Base-by-base conservation (phyloP, 2,113 vertebrate species). In the Scatophagus argus region DNA sequence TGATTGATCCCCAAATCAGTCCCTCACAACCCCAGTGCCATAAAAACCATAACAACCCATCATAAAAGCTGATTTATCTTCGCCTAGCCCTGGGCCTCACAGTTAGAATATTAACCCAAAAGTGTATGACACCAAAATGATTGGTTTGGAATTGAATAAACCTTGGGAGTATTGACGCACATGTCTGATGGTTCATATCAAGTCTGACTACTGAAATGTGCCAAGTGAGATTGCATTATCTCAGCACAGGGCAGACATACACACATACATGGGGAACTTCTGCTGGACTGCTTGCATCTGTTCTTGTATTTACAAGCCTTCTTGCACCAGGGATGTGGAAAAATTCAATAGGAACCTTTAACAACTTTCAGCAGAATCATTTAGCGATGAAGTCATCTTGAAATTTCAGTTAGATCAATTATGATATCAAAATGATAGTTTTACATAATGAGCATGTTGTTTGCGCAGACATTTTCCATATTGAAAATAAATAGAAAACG, bases 1-100 rank as follows among this genome's bases (percentile, higher is more conserved):
- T 94, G 93, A 94, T 94, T 94, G 93, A 93, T 94, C 91, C 93
- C 89, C 90, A 90, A 93, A 93, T 94, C 93, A 94, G 90, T 88
- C 84, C 86, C 84, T 91, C 92, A 86, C 92, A 91, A 90, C 84
- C 84, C 89, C 89, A 47, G 87, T 66, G 86, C 92, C 41, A 85
- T 93, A 93, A 93, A 94, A 93, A 91, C 86, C 88, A 93, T 90
- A 92, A 93, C 92, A 93, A 87, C 90, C 89, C 91, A 91, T 93
- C 93, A 93, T 94, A 93, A 94, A 93, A 92, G 85, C 80, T 89
- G 93, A 94, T 94, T 93, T 94, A 94, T 94, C 90, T 87, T 77
- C 56, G 73, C 70, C 87, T 27, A 77, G 83, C 81, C 75, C 83
- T 38, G 73, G 74, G 87, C 87, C 87, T 74, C 89, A 65, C 85